These are phyloP conservation scores for Phenacoccus solenopsis DNA, from an alignment of 1,140 invertebrate genomes.

Conservation along the genomic window DNA sequence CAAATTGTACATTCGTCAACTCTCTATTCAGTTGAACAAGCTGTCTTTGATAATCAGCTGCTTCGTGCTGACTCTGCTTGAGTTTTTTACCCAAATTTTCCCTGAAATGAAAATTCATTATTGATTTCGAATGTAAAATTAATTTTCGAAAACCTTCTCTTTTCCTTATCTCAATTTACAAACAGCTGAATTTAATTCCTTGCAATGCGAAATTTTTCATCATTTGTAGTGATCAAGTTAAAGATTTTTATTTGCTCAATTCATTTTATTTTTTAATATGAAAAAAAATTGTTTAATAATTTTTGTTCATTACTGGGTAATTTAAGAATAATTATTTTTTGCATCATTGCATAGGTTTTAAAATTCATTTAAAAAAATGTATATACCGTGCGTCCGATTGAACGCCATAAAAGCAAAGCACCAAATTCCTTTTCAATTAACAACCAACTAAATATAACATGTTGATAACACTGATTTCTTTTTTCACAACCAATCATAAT, in stretches of 20 bases:
- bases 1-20: conserved; percentile 4
- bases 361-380: too few relatives aligned
- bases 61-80: not conserved
- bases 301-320: too few relatives aligned
- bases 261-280: too few relatives aligned
- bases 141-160: not conserved
- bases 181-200: not conserved
- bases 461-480: too few relatives aligned
- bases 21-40: not conserved
- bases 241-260: not conserved
- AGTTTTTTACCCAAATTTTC: not conserved
- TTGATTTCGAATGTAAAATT: not conserved
- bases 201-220: not conserved
- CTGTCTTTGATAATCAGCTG: not conserved
- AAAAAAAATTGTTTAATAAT: too few relatives aligned
- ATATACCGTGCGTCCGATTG: too few relatives aligned
- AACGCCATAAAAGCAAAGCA: too few relatives aligned
- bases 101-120: not conserved
- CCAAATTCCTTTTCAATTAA: too few relatives aligned
- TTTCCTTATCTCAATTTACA: not conserved
- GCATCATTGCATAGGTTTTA: too few relatives aligned
- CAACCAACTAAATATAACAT: too few relatives aligned
- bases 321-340: too few relatives aligned
- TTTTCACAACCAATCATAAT: too few relatives aligned
- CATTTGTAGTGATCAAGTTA: not conserved